These are phyloP conservation scores for Nemotelus nigrinus DNA, from an alignment of 2,888 invertebrate species.

Conservation along the genomic window DNA sequence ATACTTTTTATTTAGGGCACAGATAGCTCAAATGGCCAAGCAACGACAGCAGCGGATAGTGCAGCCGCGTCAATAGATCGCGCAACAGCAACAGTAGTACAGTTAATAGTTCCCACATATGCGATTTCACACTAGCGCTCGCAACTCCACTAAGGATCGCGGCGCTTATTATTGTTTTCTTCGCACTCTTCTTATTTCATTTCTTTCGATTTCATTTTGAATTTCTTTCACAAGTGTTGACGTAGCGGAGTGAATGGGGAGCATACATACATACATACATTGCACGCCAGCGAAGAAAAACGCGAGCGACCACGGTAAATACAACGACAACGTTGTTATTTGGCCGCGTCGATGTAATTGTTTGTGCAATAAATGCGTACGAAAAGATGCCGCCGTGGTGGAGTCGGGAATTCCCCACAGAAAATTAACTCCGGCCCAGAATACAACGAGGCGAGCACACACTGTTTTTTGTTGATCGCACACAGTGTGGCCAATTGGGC, in stretches of 20 bases:
- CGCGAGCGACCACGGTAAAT: neutral
- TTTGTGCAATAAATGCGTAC: neutral
- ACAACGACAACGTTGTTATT: neutral
- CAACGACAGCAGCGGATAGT: neutral
- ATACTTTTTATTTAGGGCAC: slow-evolving; percentile 42
- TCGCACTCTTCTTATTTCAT: slow-evolving; percentile 5
- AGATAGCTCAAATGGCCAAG: slow-evolving; percentile 17
- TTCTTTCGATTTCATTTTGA: slow-evolving; percentile 39
- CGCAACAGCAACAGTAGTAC: slow-evolving; percentile 27
- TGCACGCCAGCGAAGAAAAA: neutral
- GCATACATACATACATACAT: neutral
- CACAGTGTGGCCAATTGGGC: too few relatives aligned
- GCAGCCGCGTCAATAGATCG: slow-evolving; percentile 21
- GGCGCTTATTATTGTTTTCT: slow-evolving; percentile 11
- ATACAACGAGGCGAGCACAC: neutral
- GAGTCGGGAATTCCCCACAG: neutral
- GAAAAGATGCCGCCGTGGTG: neutral
- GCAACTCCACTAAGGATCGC: neutral
- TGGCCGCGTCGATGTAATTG: neutral
- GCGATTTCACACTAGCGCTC: slow-evolving; percentile 20
- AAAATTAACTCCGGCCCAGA: slow-evolving; percentile 5
- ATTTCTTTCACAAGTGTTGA: slow-evolving; percentile 18
- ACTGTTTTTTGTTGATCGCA: too few relatives aligned
- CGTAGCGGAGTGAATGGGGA: neutral
- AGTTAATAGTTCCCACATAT: slow-evolving; percentile 29